A percentile compares a stretch with the other conserved stretches of the same genome.
Evolutionary conservation across 2,797 vertebrate species (phyloP).

Genomic region (Sebastes taczanowskii): DNA sequence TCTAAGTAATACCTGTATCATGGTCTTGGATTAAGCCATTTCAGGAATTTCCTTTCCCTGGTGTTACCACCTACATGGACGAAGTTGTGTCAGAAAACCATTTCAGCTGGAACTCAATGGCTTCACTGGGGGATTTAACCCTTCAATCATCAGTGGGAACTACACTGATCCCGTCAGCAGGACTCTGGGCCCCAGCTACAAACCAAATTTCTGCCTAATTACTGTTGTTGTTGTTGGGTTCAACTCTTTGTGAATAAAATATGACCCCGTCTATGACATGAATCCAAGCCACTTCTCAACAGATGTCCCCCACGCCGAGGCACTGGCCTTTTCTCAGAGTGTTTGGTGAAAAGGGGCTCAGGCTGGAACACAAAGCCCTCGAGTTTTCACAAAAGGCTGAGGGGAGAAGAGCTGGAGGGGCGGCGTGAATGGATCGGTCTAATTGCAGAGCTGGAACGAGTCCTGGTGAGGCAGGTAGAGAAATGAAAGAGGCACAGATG

Average conservation of each 20-base stretch:
- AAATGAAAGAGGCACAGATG: constrained; percentile 72
- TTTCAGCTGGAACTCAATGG: background rate
- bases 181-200: constrained; percentile 35
- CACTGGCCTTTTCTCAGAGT: constrained; percentile 67
- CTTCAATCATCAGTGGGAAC: constrained; percentile 8
- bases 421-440: constrained; percentile 63
- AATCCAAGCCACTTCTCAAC: constrained; percentile 72
- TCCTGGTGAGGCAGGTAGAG: constrained; percentile 68
- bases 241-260: constrained; percentile 61
- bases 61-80: background rate
- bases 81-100: background rate
- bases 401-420: constrained; percentile 47
- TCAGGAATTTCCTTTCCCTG: background rate
- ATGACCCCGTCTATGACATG: constrained; percentile 60
- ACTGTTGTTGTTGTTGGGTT: constrained; percentile 66
- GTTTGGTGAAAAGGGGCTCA: constrained; percentile 57
- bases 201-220: constrained; percentile 68
- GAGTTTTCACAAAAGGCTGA: constrained; percentile 60
- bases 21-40: background rate
- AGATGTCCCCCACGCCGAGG: constrained; percentile 71
- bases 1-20: background rate
- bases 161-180: constrained; percentile 5
- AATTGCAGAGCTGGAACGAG: constrained; percentile 67
- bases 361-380: constrained; percentile 68
- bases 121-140: background rate